phyloP scores from a whole-genome alignment of 2,797 vertebrate species.

The Sardinella longiceps region DNA sequence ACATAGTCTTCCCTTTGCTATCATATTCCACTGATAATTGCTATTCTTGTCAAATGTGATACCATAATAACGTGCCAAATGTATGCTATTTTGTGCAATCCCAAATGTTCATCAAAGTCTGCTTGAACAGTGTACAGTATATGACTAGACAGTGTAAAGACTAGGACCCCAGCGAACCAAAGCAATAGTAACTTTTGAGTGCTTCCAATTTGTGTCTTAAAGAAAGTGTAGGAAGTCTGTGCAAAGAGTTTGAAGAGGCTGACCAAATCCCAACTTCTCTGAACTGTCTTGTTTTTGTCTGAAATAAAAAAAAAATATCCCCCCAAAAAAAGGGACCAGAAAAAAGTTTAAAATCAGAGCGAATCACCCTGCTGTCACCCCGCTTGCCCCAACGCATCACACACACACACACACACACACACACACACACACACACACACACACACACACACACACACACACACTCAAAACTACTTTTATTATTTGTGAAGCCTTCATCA shows the following conservation, averaged over 20 bases:
- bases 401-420: too few relatives aligned
- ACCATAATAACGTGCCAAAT: neutral
- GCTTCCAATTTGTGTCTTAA: neutral
- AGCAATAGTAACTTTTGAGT: neutral
- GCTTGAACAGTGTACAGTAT: neutral
- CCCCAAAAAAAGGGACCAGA: neutral
- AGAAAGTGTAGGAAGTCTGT: neutral
- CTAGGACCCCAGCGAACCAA: neutral
- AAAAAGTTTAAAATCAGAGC: neutral
- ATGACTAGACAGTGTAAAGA: neutral
- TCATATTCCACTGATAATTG: neutral
- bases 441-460: too few relatives aligned
- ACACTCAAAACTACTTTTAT: neutral
- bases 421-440: too few relatives aligned
- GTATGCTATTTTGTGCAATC: neutral
- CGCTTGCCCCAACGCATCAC: neutral
- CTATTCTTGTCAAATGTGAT: neutral
- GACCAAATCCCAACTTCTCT: neutral
- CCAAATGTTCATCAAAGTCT: neutral
- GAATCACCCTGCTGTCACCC: neutral
- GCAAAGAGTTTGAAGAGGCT: neutral
- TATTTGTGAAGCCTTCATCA: neutral
- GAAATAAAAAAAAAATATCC: too few relatives aligned
- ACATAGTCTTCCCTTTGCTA: neutral
- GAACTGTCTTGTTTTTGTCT: neutral